Base-by-base conservation (phyloP, 2,888 invertebrate species). In the Girardia tigrina region DNA sequence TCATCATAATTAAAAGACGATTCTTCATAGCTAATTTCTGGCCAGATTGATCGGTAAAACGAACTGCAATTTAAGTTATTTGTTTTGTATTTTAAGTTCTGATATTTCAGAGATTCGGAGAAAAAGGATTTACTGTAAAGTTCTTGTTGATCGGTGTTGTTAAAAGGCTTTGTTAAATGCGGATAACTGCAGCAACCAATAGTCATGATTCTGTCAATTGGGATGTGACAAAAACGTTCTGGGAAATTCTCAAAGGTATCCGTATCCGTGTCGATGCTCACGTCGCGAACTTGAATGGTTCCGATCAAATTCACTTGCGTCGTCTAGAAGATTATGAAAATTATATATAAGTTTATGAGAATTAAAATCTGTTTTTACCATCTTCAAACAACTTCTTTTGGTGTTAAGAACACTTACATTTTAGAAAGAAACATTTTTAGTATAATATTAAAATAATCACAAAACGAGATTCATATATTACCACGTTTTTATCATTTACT, bases 181-280 rank as follows among this genome's bases (percentile, higher is more conserved):
- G n/a, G 56, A n/a, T 56, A 23, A 56, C 56, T 56, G n/a, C 56
- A 56, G 56, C 56, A 56, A 8, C 56, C 56, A 16, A 56, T 16
- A 20, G 56, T 56, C 56, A 56, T 56, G 4, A 56, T 56, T 16
- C 56, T n/a, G n/a, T 56, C 56, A 56, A 56, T 56, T 56, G 56
- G 56, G n/a, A 56, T 56, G 56, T 56, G 56, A 56, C n/a, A 56
- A 6, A 56, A 56, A 2, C 56, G 4, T n/a, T 56, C 56, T 4
- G 56, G 56, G n/a, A 56, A 56, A 12, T 12, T 56, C n/a, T 56
- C 56, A 56, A 56, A n/a, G 2, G n/a, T 56, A 23, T 56, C 56
- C 4, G 56, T 56, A 56, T 56, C 23, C 56, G 56, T 56, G n/a
- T 56, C 56, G 4, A 16, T 56, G 23, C 56, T 8, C 56, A n/a